A percentile compares a stretch with the other conserved stretches of the same genome.
Conservation (phyloP, 2,888 invertebrate genomes). For the Dione juno region DNA sequence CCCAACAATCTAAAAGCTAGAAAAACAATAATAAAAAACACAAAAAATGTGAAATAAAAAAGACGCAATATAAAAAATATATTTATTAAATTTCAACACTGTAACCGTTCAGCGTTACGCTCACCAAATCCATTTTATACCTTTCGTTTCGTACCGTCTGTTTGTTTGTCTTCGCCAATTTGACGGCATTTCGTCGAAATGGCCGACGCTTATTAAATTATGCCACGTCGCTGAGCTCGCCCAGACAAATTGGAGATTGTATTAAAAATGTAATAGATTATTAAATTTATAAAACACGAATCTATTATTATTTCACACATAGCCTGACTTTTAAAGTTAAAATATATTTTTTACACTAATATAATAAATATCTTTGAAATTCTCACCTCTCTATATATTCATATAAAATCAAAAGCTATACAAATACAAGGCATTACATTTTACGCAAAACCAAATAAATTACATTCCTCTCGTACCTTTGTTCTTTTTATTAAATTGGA, state of each 20-base stretch:
- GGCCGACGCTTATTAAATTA: conserved; percentile 39
- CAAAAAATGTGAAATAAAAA: background rate
- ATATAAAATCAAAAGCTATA: no score
- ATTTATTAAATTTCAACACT: conserved; percentile 16
- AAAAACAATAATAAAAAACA: background rate
- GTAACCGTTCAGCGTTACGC: conserved; percentile 12
- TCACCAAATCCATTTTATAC: conserved; percentile 19
- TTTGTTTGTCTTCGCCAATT: conserved; percentile 34
- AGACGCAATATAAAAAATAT: background rate
- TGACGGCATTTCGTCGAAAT: conserved; percentile 22
- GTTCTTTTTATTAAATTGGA: background rate
- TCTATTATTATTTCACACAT: background rate
- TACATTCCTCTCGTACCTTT: background rate
- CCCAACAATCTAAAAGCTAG: no score
- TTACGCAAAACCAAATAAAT: background rate
- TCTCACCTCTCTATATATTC: no score
- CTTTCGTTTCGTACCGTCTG: conserved; percentile 11
- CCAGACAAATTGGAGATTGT: conserved; percentile 32
- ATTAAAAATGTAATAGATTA: conserved; percentile 27
- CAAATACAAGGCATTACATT: background rate
- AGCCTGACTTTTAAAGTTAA: no score
- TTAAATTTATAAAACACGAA: background rate
- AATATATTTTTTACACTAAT: no score
- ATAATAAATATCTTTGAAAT: no score
- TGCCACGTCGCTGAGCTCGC: conserved; percentile 32